These are phyloP conservation scores for Misgurnus mizolepis DNA, from an alignment of 2,113 vertebrate genomes.

Conservation along the genomic window DNA sequence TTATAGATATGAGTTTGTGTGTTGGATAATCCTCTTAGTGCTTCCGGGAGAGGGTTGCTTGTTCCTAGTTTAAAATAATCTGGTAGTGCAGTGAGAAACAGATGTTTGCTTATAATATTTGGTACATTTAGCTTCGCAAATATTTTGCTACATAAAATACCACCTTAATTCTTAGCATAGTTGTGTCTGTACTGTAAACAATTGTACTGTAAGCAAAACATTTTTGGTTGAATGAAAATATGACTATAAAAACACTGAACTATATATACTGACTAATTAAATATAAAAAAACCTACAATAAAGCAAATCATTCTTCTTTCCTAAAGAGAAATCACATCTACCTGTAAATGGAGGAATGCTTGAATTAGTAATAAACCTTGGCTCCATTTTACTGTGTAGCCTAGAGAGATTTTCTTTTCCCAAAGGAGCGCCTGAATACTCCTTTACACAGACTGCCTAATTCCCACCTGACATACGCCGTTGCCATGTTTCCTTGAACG, in stretches of 20 bases:
- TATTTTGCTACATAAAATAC: not conserved
- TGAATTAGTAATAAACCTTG: constrained; percentile 1
- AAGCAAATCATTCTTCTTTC: not conserved
- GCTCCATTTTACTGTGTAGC: not conserved
- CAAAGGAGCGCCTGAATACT: constrained; percentile 19
- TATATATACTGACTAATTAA: too few relatives aligned
- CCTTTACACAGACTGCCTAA: constrained; percentile 10
- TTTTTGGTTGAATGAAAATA: too few relatives aligned
- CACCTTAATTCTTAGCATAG: not conserved
- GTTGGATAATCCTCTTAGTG: not conserved
- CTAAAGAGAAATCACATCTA: not conserved
- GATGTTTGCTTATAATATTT: not conserved
- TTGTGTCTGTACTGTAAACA: not conserved
- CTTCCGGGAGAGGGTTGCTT: not conserved
- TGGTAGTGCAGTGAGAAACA: not conserved
- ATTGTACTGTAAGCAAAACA: too few relatives aligned
- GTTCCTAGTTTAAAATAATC: not conserved
- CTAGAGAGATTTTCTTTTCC: not conserved
- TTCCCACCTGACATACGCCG: constrained; percentile 15
- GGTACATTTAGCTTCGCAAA: not conserved
- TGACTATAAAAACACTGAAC: too few relatives aligned
- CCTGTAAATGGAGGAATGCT: not conserved
- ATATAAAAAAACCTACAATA: not conserved
- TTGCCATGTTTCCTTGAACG: not conserved
- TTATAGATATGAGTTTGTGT: constrained; percentile 5